Percentiles rank a stretch among this genome's conserved stretches.
These are phyloP conservation scores for Idris sp. DNA, from an alignment of 1,140 invertebrate species.

Conservation along the genomic window DNA sequence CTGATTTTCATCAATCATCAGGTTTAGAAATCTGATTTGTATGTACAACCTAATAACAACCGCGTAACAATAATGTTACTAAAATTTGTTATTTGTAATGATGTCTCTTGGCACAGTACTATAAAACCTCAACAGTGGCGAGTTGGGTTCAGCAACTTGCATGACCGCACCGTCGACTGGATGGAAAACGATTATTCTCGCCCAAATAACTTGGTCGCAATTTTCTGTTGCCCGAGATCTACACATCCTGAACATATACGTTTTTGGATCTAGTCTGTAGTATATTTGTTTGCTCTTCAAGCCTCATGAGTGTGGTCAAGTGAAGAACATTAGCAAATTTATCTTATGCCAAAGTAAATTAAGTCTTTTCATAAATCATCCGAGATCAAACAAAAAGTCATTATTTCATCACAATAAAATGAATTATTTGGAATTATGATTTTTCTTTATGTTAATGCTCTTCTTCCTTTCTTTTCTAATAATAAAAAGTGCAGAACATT, in stretches of 20 bases:
- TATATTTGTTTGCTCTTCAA: conserved; percentile 15
- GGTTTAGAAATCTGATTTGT: background rate
- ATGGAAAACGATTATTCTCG: conserved; percentile 47
- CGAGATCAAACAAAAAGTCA: too few species aligned
- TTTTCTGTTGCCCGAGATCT: conserved; percentile 37
- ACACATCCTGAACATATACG: conserved; percentile 48
- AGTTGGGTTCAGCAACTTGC: conserved; percentile 47
- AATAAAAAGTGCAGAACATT: too few species aligned
- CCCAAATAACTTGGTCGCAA: conserved; percentile 48
- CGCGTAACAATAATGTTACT: conserved; percentile 4
- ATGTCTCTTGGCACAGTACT: conserved; percentile 33
- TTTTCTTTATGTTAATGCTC: too few species aligned
- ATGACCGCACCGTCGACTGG: conserved; percentile 39
- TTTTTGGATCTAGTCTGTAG: conserved; percentile 30
- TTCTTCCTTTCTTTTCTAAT: too few species aligned
- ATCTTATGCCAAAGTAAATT: conserved; percentile 18
- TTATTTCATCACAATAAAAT: too few species aligned
- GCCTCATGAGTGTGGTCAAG: conserved; percentile 24
- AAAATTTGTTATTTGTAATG: conserved; percentile 16
- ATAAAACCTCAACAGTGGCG: conserved; percentile 50
- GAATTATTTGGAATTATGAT: too few species aligned
- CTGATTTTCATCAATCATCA: too few species aligned
- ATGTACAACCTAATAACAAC: conserved; percentile 17
- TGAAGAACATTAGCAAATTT: conserved; percentile 37
- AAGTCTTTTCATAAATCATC: too few species aligned